phyloP scores from a whole-genome alignment of 2,797 vertebrate species.

The Acanthurus tractus region DNA sequence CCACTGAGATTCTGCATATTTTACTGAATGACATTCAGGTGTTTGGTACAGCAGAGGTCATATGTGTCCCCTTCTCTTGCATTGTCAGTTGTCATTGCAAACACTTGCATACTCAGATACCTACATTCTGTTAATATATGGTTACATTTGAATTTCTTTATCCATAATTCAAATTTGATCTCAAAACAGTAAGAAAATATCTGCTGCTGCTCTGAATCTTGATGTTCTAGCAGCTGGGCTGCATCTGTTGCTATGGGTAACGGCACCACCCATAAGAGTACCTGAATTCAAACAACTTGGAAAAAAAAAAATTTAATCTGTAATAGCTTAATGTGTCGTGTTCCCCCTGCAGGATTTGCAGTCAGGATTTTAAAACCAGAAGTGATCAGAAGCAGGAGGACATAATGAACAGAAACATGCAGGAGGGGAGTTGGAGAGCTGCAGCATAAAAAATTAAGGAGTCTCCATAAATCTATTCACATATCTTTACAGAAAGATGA shows the following conservation, averaged over 20 bases:
- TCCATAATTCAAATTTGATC: not conserved
- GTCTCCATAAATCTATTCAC: not conserved
- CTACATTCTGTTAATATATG: not conserved
- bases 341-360: not conserved
- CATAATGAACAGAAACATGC: not conserved
- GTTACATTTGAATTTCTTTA: not conserved
- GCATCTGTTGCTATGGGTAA: slow-evolving; percentile 24
- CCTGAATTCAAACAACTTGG: slow-evolving; percentile 11
- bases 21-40: not conserved
- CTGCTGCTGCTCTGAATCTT: not conserved
- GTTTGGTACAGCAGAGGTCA: not conserved
- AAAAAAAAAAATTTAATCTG: not conserved
- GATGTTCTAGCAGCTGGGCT: slow-evolving; percentile 14
- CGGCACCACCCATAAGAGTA: not conserved
- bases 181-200: not conserved
- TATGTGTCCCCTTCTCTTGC: too few species aligned
- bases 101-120: not conserved
- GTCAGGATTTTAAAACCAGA: not conserved
- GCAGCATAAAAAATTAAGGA: not conserved
- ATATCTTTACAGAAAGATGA: not conserved
- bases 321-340: not conserved
- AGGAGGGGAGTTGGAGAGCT: not conserved
- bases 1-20: not conserved
- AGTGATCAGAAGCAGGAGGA: not conserved
- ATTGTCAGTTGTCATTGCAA: not conserved